Conservation (phyloP, 1,140 invertebrate species). For the Drosophila bocki region DNA sequence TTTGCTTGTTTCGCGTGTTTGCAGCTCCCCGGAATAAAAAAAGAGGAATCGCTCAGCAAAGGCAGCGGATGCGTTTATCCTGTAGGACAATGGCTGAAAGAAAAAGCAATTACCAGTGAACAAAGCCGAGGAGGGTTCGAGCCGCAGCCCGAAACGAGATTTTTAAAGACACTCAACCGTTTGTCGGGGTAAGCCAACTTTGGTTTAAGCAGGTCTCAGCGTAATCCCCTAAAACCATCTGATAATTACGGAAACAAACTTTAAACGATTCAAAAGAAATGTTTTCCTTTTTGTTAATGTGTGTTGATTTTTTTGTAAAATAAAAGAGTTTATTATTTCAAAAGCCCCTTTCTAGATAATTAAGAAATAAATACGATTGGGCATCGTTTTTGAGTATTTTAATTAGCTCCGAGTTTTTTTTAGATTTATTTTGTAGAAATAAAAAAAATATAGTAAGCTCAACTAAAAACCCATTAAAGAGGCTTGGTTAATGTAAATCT, state of each 20-base stretch:
- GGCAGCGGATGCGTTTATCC: conserved; percentile 42
- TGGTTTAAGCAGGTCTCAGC: background rate
- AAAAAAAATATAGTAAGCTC: too few relatives aligned
- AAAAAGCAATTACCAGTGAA: conserved; percentile 53
- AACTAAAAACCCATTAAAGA: too few relatives aligned
- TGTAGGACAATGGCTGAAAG: conserved; percentile 44
- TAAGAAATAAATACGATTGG: too few relatives aligned
- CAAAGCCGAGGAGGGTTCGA: conserved; percentile 30
- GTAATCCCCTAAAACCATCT: conserved; percentile 3
- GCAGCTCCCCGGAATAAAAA: background rate
- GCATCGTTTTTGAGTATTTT: too few relatives aligned
- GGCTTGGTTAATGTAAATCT: too few relatives aligned
- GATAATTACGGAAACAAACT: conserved; percentile 8
- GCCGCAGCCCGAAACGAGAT: conserved; percentile 24
- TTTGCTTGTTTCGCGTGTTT: conserved; percentile 37
- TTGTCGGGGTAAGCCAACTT: conserved; percentile 38
- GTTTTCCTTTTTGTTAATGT: background rate
- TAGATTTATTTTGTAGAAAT: too few relatives aligned
- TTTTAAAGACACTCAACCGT: conserved; percentile 40
- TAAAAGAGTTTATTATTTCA: background rate
- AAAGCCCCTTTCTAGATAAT: too few relatives aligned
- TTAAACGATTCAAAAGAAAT: conserved; percentile 1
- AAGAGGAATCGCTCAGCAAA: conserved; percentile 11
- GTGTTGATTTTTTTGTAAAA: background rate
- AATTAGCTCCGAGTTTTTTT: too few relatives aligned